These are phyloP conservation scores for Danionella cerebrum DNA, from an alignment of 2,113 vertebrate genomes.

Conservation along the genomic window DNA sequence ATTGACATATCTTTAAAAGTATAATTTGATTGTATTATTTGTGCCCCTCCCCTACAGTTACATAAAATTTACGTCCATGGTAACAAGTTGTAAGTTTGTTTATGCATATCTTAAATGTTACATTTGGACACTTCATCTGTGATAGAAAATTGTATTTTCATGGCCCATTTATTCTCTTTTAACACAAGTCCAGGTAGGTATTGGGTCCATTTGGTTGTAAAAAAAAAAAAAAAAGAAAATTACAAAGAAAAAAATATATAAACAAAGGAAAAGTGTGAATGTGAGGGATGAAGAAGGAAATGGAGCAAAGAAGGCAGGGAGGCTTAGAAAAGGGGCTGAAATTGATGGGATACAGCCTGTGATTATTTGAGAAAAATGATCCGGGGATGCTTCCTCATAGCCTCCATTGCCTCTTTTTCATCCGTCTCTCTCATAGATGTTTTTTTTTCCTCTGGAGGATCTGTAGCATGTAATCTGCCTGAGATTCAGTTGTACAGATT, in stretches of 20 bases:
- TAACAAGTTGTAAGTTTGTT: too few relatives aligned
- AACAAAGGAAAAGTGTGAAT: not conserved
- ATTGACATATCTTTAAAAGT: too few relatives aligned
- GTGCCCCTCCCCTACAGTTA: too few relatives aligned
- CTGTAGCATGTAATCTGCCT: not conserved
- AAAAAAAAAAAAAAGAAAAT: constrained; percentile 33
- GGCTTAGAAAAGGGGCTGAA: constrained; percentile 68
- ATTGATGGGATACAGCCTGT: constrained; percentile 56
- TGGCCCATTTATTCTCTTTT: too few relatives aligned
- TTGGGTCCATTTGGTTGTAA: not conserved
- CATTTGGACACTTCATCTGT: too few relatives aligned
- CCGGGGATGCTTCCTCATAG: constrained; percentile 59
- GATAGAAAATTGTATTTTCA: too few relatives aligned
- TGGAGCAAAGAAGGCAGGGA: constrained; percentile 59
- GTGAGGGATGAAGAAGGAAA: constrained; percentile 29
- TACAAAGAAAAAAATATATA: constrained; percentile 30
- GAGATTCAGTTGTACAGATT: constrained; percentile 2
- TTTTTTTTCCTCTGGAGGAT: not conserved
- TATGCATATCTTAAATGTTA: too few relatives aligned
- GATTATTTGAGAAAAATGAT: constrained; percentile 69
- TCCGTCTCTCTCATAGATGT: not conserved
- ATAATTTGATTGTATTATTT: too few relatives aligned
- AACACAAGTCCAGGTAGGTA: not conserved
- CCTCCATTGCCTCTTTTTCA: constrained; percentile 21
- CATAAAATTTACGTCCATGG: too few relatives aligned